These are phyloP conservation scores for Neria commutata DNA, from an alignment of 2,888 invertebrate genomes.

Conservation along the genomic window DNA sequence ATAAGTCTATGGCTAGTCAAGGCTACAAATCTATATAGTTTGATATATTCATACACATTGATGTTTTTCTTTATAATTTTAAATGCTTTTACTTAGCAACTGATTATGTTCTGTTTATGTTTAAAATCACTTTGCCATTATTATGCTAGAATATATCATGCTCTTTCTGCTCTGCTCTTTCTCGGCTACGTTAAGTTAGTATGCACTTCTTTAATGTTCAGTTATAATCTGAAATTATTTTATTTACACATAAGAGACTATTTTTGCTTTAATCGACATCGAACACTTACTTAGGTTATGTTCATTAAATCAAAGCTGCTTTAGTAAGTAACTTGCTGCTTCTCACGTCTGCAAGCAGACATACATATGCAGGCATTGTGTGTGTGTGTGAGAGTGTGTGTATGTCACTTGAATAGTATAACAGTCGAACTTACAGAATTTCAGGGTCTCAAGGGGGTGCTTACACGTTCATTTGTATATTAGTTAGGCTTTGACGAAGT, in stretches of 20 bases:
- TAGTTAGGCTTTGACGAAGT: too few relatives aligned
- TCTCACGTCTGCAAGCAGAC: too few relatives aligned
- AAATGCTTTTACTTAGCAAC: neutral
- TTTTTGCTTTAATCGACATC: constrained; percentile 8
- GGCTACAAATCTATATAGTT: too few relatives aligned
- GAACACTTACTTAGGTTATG: neutral
- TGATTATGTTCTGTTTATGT: neutral
- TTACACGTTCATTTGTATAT: neutral
- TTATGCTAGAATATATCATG: too few relatives aligned
- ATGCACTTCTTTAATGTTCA: too few relatives aligned
- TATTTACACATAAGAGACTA: neutral
- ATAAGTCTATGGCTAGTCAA: too few relatives aligned
- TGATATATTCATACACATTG: neutral
- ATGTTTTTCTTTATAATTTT: neutral
- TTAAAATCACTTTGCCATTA: neutral
- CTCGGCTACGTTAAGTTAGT: too few relatives aligned
- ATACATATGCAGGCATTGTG: too few relatives aligned
- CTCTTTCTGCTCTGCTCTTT: too few relatives aligned
- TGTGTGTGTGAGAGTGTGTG: too few relatives aligned
- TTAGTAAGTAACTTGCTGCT: too few relatives aligned
- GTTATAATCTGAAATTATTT: neutral
- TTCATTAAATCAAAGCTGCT: neutral
- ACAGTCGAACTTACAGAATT: constrained; percentile 19
- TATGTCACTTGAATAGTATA: too few relatives aligned
- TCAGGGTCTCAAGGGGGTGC: constrained; percentile 4